Conservation (phyloP, 2,113 vertebrate species). For the Alouatta palliata region DNA sequence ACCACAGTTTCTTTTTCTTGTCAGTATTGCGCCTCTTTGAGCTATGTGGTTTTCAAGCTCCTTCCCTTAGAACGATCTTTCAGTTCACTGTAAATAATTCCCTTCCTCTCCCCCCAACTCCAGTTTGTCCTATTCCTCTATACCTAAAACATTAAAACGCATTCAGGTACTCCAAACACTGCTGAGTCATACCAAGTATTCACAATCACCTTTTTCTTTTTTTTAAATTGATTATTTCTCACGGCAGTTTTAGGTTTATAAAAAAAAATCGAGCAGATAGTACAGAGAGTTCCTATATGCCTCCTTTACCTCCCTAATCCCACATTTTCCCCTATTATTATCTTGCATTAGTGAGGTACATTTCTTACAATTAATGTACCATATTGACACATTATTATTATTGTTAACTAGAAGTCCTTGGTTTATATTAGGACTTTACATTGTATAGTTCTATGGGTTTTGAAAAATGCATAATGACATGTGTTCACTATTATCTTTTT, state of each 20-base stretch:
- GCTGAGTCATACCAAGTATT: not conserved
- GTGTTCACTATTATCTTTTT: not conserved
- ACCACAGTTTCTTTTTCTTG: not conserved
- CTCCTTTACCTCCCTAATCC: not conserved
- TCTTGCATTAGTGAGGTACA: not conserved
- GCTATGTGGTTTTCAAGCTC: not conserved
- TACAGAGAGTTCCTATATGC: not conserved
- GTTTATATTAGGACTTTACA: not conserved
- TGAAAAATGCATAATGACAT: not conserved
- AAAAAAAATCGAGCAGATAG: not conserved
- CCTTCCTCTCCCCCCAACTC: not conserved
- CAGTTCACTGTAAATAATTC: not conserved
- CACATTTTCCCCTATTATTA: not conserved
- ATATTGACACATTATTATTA: not conserved
- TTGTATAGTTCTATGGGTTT: not conserved
- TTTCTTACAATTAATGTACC: not conserved
- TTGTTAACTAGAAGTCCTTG: not conserved
- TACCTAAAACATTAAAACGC: not conserved
- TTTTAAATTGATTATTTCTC: not conserved
- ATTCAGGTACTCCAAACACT: not conserved
- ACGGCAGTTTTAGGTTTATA: not conserved
- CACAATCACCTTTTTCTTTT: not conserved
- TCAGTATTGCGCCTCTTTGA: not conserved
- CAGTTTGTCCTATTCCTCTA: not conserved
- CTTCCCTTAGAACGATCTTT: not conserved